Conservation (phyloP, 23 tunicate genomes). For the Diplosoma virens region DNA sequence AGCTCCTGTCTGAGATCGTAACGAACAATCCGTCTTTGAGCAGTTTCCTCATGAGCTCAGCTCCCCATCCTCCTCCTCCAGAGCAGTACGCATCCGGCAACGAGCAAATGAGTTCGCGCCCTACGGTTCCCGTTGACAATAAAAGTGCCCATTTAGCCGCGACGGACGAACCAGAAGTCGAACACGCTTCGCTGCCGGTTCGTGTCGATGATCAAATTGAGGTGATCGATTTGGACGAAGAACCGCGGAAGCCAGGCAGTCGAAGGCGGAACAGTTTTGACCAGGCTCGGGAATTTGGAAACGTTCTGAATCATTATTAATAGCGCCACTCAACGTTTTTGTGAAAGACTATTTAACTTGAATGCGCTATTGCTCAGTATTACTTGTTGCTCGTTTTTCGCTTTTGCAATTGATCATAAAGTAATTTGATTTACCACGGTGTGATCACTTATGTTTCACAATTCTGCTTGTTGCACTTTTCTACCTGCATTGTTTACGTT, state of each 20-base stretch:
- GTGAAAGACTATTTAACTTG: no score
- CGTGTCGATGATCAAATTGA: slow-evolving; percentile 20
- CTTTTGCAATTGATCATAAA: no score
- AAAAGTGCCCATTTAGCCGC: background rate
- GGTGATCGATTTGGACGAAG: slow-evolving; percentile 49
- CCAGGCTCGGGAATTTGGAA: slow-evolving; percentile 70
- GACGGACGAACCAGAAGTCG: background rate
- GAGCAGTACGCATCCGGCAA: slow-evolving; percentile 7
- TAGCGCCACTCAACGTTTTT: background rate
- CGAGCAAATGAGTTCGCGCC: background rate
- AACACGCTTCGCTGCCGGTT: background rate
- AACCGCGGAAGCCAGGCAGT: slow-evolving; percentile 24
- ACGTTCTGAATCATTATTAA: slow-evolving; percentile 35
- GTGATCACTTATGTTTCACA: no score
- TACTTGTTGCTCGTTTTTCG: no score
- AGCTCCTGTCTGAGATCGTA: slow-evolving; percentile 39
- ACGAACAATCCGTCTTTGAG: slow-evolving; percentile 43
- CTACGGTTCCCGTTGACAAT: background rate
- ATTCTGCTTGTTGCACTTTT: no score
- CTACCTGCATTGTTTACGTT: no score
- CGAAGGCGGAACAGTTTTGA: slow-evolving; percentile 60
- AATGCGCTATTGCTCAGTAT: no score
- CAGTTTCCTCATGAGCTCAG: slow-evolving; percentile 26
- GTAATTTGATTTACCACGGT: no score
- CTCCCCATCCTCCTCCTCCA: slow-evolving; percentile 46